These are phyloP conservation scores for Erebia ligea DNA, from an alignment of 2,888 invertebrate genomes.

Conservation along the genomic window DNA sequence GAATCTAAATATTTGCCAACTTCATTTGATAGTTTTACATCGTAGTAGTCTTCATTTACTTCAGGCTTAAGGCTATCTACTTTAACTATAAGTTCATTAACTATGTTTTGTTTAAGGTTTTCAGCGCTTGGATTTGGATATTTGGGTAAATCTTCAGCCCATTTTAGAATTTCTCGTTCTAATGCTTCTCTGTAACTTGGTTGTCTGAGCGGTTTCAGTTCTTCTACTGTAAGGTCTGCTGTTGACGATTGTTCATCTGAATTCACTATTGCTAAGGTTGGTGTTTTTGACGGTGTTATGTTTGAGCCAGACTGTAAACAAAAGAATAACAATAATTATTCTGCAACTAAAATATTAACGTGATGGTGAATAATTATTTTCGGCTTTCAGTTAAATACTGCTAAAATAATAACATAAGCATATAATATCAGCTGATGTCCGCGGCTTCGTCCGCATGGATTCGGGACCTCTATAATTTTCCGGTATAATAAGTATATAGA, in stretches of 20 bases:
- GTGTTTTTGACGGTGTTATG: slow-evolving; percentile 1
- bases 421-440: no score
- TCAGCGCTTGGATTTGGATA: slow-evolving; percentile 45
- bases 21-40: slow-evolving; percentile 29
- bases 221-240: slow-evolving; percentile 28
- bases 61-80: slow-evolving; percentile 48
- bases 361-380: no score
- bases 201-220: slow-evolving; percentile 2
- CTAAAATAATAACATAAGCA: no score
- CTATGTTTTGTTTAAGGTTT: slow-evolving; percentile 47
- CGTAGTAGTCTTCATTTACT: slow-evolving; percentile 25
- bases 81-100: slow-evolving; percentile 51
- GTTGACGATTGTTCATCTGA: slow-evolving; percentile 28
- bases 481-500: no score
- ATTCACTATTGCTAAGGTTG: neutral
- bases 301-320: slow-evolving; percentile 22
- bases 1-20: slow-evolving; percentile 52
- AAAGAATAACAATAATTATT: no score
- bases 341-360: no score
- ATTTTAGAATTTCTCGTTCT: slow-evolving; percentile 47
- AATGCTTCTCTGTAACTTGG: slow-evolving; percentile 46
- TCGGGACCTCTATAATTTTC: no score
- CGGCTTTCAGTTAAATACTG: no score
- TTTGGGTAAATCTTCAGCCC: slow-evolving; percentile 54
- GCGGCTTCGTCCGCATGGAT: no score